A percentile compares a stretch with the other conserved stretches of the same genome.
These are phyloP conservation scores for Amblyopsis hoosieri DNA, from an alignment of 2,797 vertebrate genomes.

Conservation along the genomic window DNA sequence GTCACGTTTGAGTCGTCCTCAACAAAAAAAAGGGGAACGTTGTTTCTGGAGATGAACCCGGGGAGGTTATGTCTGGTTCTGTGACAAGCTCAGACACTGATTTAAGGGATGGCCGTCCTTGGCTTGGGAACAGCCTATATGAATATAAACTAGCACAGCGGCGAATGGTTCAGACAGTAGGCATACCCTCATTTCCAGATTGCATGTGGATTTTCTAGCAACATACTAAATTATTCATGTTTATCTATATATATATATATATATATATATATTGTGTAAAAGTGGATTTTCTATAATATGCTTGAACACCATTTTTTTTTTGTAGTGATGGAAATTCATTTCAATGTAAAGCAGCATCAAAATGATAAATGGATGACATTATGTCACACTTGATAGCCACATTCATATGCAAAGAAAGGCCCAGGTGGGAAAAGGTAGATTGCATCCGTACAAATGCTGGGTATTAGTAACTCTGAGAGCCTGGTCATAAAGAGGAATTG, in stretches of 20 bases:
- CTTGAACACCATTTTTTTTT: not conserved
- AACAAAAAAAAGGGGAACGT: conserved; percentile 32
- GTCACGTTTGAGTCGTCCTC: conserved; percentile 35
- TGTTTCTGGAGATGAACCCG: not conserved
- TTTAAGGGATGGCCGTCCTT: conserved; percentile 35
- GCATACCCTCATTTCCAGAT: conserved; percentile 18
- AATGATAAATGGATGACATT: not conserved
- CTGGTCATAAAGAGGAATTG: not conserved
- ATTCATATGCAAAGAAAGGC: not conserved
- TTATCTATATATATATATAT: conserved; percentile 3
- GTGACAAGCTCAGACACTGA: conserved; percentile 28
- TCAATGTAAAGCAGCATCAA: not conserved
- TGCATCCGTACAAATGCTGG: not conserved
- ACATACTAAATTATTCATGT: conserved; percentile 55
- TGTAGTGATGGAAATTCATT: conserved; percentile 2
- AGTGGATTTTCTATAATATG: no score
- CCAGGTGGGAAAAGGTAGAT: not conserved
- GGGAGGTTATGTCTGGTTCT: conserved; percentile 25
- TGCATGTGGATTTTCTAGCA: conserved; percentile 22
- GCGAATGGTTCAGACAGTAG: conserved; percentile 32
- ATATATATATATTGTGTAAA: not conserved
- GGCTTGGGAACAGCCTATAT: conserved; percentile 18
- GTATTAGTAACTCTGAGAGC: not conserved
- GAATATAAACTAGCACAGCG: conserved; percentile 35
- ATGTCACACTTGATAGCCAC: no score